Evolutionary conservation across 2,113 vertebrate species (phyloP).

Genomic region (Heptranchias perlo): DNA sequence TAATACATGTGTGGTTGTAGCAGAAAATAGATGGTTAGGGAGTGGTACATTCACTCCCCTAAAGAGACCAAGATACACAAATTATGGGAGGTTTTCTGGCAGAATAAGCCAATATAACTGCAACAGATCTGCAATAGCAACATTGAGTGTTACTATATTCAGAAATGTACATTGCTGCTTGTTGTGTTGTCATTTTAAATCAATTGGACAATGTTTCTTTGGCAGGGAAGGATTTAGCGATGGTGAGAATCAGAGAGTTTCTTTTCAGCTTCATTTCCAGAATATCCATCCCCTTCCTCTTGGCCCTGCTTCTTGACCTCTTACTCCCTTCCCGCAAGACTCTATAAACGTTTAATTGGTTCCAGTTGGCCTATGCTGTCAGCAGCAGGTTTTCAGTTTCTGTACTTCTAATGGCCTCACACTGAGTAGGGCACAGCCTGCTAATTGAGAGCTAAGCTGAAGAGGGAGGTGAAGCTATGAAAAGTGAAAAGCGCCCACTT

Average conservation of each 20-base stretch:
- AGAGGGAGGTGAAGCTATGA: conserved; percentile 17
- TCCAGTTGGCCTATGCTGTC: conserved; percentile 11
- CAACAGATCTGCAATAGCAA: background rate
- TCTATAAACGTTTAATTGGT: conserved; percentile 34
- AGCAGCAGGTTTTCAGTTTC: conserved; percentile 29
- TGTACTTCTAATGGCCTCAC: conserved; percentile 19
- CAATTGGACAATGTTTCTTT: background rate
- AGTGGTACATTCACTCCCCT: too few species aligned
- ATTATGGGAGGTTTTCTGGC: background rate
- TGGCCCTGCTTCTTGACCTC: conserved; percentile 34
- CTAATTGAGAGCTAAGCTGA: conserved; percentile 36
- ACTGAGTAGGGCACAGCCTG: conserved; percentile 33
- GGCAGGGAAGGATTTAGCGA: background rate
- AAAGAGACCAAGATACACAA: background rate
- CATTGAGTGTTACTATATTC: background rate
- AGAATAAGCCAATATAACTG: background rate
- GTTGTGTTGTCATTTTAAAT: background rate
- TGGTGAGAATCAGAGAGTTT: background rate
- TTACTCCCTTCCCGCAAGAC: conserved; percentile 10
- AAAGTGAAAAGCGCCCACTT: conserved; percentile 26
- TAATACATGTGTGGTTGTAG: background rate
- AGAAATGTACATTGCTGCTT: background rate
- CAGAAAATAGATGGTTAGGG: background rate
- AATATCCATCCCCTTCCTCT: background rate
- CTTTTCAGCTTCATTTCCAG: conserved; percentile 17